phyloP scores from a whole-genome alignment of 2,113 vertebrate genomes.

The Genyomyrus donnyi region DNA sequence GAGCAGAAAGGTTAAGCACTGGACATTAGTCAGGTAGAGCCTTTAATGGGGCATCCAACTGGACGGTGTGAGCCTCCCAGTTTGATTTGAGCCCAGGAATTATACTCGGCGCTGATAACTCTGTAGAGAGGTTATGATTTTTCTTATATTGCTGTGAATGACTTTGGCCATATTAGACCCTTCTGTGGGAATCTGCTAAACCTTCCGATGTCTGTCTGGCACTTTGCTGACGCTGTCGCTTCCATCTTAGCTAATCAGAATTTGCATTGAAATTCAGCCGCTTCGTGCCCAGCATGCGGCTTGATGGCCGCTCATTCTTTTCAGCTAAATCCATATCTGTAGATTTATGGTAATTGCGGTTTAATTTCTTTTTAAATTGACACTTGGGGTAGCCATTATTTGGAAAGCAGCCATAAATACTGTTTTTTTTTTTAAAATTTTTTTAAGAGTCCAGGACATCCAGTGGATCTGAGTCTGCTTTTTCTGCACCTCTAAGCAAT shows the following conservation, averaged over 20 bases:
- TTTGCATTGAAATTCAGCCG: background rate
- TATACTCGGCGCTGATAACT: background rate
- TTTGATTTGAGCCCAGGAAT: background rate
- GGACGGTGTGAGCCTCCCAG: background rate
- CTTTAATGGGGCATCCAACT: background rate
- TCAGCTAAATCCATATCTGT: background rate
- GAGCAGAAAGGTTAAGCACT: conserved; percentile 12
- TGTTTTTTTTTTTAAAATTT: too few species aligned
- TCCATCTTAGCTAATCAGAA: background rate
- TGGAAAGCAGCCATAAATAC: background rate
- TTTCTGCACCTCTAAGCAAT: background rate
- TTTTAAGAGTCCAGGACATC: background rate
- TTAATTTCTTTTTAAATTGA: conserved; percentile 10
- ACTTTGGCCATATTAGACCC: background rate
- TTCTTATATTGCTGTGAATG: background rate
- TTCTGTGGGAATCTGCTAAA: background rate
- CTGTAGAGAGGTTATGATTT: background rate
- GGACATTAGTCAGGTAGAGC: conserved; percentile 4
- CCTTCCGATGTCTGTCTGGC: background rate
- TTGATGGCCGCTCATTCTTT: background rate
- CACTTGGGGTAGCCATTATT: background rate
- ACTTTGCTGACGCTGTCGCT: background rate
- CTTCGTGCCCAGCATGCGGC: background rate
- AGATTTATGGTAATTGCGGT: background rate
- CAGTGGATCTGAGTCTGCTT: background rate